phyloP scores from a whole-genome alignment of 2,888 invertebrate genomes.

The Ormyrus labotus region DNA sequence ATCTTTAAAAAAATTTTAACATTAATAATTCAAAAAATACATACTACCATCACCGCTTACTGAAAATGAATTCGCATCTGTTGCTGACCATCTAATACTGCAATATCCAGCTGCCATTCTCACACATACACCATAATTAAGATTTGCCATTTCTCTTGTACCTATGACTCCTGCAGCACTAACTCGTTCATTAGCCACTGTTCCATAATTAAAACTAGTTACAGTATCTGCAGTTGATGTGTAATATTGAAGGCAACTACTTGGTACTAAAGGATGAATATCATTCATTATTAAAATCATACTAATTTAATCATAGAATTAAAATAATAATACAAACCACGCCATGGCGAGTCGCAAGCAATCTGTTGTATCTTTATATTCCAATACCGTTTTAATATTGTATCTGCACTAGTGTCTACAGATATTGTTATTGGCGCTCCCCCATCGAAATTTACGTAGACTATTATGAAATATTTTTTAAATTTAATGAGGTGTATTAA shows the following conservation, averaged over 20 bases:
- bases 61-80: constrained; percentile 82
- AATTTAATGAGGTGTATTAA: constrained; percentile 6
- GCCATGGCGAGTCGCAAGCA: constrained; percentile 83
- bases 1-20: background rate
- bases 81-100: constrained; percentile 81
- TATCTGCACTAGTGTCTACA: constrained; percentile 80
- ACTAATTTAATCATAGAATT: too few relatives aligned
- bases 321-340: constrained; percentile 76
- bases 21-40: constrained; percentile 76
- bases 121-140: constrained; percentile 88
- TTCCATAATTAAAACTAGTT: constrained; percentile 86
- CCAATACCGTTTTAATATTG: constrained; percentile 81
- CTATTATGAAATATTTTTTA: constrained; percentile 63
- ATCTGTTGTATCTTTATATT: constrained; percentile 86
- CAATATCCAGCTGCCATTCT: constrained; percentile 85
- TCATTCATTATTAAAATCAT: background rate
- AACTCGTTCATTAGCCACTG: constrained; percentile 78
- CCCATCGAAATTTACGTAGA: constrained; percentile 86
- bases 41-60: constrained; percentile 83
- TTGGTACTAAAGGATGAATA: constrained; percentile 79
- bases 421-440: constrained; percentile 82
- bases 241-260: constrained; percentile 87
- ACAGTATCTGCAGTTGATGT: constrained; percentile 81
- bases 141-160: constrained; percentile 83
- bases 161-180: constrained; percentile 75